Evolutionary conservation across 1,140 invertebrate genomes (phyloP).

Genomic region (Theocolax elegans): DNA sequence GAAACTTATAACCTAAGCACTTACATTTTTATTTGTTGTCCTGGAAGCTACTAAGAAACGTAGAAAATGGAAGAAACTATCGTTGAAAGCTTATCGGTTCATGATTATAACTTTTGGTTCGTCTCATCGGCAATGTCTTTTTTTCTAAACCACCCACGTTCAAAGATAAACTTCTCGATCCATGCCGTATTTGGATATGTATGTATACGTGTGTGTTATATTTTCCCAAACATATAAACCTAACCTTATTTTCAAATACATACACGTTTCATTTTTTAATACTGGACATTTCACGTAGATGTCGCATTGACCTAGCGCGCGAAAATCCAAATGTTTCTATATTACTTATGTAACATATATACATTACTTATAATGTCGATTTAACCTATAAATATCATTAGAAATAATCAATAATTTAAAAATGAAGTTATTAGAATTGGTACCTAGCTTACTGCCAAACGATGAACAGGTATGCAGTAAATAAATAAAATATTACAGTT

Average conservation of each 20-base stretch:
- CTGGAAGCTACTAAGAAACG: not conserved
- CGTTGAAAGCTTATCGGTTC: not conserved
- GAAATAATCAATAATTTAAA: not conserved
- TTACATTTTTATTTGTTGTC: constrained; percentile 14
- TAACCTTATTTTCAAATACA: not conserved
- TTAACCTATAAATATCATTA: too few relatives aligned
- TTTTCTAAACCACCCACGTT: constrained; percentile 13
- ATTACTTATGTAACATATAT: too few relatives aligned
- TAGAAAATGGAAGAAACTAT: not conserved
- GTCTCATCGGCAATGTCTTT: not conserved
- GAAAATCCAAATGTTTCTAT: too few relatives aligned
- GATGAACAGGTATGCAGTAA: not conserved
- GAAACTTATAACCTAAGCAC: not conserved
- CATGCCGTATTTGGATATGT: constrained; percentile 32
- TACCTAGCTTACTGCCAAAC: constrained; percentile 14
- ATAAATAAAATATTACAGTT: not conserved
- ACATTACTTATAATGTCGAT: too few relatives aligned
- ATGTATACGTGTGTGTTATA: too few relatives aligned
- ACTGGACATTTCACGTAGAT: too few relatives aligned
- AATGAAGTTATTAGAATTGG: constrained; percentile 45
- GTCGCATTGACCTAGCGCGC: too few relatives aligned
- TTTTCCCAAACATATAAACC: too few relatives aligned
- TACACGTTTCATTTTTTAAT: not conserved
- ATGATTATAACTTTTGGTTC: not conserved
- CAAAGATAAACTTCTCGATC: constrained; percentile 11